Conservation (phyloP, 1,140 invertebrate genomes). For the Pissodes strobi region DNA sequence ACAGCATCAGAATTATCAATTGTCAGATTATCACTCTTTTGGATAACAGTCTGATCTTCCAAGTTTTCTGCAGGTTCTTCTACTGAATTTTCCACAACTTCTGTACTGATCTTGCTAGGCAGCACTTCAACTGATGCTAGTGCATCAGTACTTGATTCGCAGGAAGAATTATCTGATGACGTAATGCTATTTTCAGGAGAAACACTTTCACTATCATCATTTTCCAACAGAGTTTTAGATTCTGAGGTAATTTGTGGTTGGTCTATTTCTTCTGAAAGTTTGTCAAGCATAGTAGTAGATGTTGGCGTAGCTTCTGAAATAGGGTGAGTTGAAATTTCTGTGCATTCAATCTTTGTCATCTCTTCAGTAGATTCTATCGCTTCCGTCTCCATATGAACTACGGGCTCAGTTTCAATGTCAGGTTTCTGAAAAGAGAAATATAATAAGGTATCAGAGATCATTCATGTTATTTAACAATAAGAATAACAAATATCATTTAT, state of each 20-base stretch:
- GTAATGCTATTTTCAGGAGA: slow-evolving; percentile 35
- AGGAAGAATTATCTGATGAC: slow-evolving; percentile 26
- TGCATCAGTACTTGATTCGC: slow-evolving; percentile 2
- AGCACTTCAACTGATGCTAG: background rate
- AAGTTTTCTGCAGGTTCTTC: background rate
- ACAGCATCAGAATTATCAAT: background rate
- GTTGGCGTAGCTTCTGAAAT: background rate
- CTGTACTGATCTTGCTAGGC: background rate
- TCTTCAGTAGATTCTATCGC: background rate
- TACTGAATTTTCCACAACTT: too few species aligned
- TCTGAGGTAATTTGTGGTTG: slow-evolving; percentile 9
- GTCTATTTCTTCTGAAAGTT: slow-evolving; percentile 32
- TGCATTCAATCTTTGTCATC: background rate
- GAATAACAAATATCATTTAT: too few species aligned
- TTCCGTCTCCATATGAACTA: background rate
- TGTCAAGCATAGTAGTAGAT: slow-evolving; percentile 17
- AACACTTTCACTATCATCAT: slow-evolving; percentile 32
- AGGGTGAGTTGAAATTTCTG: background rate
- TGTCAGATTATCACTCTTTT: background rate
- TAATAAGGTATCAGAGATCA: background rate
- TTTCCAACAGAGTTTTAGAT: background rate
- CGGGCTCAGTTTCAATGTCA: background rate
- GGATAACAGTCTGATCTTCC: background rate
- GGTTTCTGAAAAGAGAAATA: slow-evolving; percentile 3
- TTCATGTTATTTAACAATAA: too few species aligned